Base-by-base conservation (phyloP, 2,113 vertebrate genomes). In the Aptenodytes forsteri region DNA sequence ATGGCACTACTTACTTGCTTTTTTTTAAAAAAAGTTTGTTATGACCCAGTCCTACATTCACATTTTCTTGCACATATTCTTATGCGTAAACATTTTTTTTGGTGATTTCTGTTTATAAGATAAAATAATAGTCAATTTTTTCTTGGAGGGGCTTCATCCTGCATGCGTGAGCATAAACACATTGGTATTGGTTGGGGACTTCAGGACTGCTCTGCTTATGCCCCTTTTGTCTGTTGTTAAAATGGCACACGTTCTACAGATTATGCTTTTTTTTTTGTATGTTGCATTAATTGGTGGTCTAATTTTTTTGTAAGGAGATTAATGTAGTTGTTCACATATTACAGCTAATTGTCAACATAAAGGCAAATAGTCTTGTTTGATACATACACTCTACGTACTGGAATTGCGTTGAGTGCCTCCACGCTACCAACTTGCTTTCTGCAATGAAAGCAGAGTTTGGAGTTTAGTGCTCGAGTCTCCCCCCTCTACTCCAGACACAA, bases 331-430 rank as follows among this genome's bases (percentile, higher is more conserved):
- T 17, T 50, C 3, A 26, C 16, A 8, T n/a, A 5, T 44, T 36
- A n/a, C 30, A 59, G 14, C 30, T 82, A 29, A 38, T 22, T 62
- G 61, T 55, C 21, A 52, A 8, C 8, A 9, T 46, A 15, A 40
- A 80, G 62, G 55, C 47, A 30, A 13, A 9, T 16, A 29, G 46
- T 55, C 32, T 67, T 27, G 42, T 58, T 55, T 36, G 59, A 4
- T 67, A 15, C 3, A 2, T 5, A 1, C 11, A 1, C 11, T 32
- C 16, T 36, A 3, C 1, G 2, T 19, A 9, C 44, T 50, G 66
- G 36, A 47, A 9, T 30, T 38, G 18, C 23, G 27, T 42, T 30
- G 23, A 13, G 7, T 47, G 44, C 27, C 10, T 44, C 67, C 2
- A 0, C 50, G 18, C 40, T 36, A 8, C 56, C 3, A 2, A 10